phyloP scores from a whole-genome alignment of 2,888 invertebrate species.

The Neoascia interrupta region DNA sequence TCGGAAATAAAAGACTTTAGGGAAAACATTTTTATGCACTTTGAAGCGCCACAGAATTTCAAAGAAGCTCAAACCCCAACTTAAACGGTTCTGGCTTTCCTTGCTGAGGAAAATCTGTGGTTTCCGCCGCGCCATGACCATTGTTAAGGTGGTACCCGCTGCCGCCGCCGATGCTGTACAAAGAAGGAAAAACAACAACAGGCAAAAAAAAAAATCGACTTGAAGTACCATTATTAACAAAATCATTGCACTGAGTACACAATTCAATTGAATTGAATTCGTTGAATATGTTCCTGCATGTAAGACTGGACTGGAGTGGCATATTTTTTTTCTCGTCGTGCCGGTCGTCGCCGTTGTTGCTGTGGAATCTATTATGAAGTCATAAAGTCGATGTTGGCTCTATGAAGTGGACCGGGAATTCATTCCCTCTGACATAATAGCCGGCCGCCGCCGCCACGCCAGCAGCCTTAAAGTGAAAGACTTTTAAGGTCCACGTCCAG shows the following conservation, averaged over 20 bases:
- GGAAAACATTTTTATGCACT: too few species aligned
- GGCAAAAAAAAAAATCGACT: conserved; percentile 38
- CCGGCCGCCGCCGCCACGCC: neutral
- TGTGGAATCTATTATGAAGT: conserved; percentile 58
- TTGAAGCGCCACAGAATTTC: conserved; percentile 35
- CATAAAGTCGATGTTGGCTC: conserved; percentile 41
- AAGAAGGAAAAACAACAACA: conserved; percentile 8
- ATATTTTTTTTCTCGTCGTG: too few species aligned
- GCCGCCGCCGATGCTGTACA: conserved; percentile 20
- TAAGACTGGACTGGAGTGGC: too few species aligned
- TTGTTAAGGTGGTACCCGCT: conserved; percentile 5
- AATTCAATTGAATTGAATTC: conserved; percentile 64
- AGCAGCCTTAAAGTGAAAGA: neutral
- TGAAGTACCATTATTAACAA: conserved; percentile 58
- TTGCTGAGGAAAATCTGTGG: conserved; percentile 41
- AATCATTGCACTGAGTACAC: conserved; percentile 47
- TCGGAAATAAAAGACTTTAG: conserved; percentile 19
- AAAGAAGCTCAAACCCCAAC: conserved; percentile 7
- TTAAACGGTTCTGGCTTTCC: conserved; percentile 45
- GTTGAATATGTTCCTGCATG: conserved; percentile 52
- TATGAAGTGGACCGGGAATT: conserved; percentile 58
- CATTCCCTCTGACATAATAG: conserved; percentile 64
- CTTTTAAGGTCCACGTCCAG: conserved; percentile 37
- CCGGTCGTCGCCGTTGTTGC: too few species aligned
- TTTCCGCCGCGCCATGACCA: conserved; percentile 31